Percentiles rank a stretch among this genome's conserved stretches.
Conservation (phyloP, 2,888 invertebrate genomes). For the Graphium colonna region DNA sequence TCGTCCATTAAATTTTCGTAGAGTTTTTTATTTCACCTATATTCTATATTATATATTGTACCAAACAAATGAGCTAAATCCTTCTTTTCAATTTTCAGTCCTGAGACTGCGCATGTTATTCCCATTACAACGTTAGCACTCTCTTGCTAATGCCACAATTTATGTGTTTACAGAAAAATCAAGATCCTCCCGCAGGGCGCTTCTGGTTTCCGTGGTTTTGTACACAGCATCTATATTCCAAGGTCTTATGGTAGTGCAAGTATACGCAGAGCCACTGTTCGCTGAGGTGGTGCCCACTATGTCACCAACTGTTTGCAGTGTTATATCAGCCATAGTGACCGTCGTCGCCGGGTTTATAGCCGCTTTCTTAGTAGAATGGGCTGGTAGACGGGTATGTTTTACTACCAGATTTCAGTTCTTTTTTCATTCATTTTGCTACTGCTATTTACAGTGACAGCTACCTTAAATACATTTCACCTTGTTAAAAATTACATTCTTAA, state of each 20-base stretch:
- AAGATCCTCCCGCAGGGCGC: slow-evolving; percentile 43
- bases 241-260: slow-evolving; percentile 52
- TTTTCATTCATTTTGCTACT: not conserved
- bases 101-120: too few species aligned
- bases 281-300: slow-evolving; percentile 44
- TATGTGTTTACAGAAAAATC: slow-evolving; percentile 46
- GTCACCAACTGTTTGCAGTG: slow-evolving; percentile 47
- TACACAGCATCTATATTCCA: slow-evolving; percentile 48
- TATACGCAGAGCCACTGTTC: slow-evolving; percentile 56
- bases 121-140: too few species aligned
- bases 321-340: slow-evolving; percentile 43
- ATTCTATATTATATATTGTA: too few species aligned
- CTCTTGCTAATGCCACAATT: too few species aligned
- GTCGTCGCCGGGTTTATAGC: slow-evolving; percentile 45
- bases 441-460: not conserved
- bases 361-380: slow-evolving; percentile 50
- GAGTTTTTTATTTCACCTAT: too few species aligned
- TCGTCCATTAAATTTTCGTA: too few species aligned
- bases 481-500: not conserved
- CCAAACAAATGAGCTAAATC: too few species aligned
- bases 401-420: not conserved
- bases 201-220: slow-evolving; percentile 40
- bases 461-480: not conserved
- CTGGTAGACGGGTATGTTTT: slow-evolving; percentile 52
- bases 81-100: too few species aligned